Conservation (phyloP, 2,888 invertebrate genomes). For the Pherbina coryleti region DNA sequence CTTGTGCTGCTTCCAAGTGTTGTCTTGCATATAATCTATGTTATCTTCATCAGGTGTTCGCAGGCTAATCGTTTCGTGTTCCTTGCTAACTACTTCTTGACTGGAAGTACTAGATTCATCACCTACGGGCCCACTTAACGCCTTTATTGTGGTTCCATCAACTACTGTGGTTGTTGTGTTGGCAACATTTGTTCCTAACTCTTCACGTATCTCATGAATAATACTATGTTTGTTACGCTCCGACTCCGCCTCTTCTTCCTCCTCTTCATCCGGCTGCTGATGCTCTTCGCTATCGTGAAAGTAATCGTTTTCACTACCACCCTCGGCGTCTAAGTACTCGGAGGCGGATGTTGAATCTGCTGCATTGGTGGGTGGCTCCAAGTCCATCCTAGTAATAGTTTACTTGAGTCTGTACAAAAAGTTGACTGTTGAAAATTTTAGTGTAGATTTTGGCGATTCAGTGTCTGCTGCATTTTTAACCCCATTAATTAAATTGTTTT, state of each 20-base stretch:
- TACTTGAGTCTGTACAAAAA: background rate
- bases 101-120: conserved; percentile 50
- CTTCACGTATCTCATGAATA: conserved; percentile 62
- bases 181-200: conserved; percentile 38
- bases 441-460: too few relatives aligned
- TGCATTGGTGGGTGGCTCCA: conserved; percentile 53
- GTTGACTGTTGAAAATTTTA: too few relatives aligned
- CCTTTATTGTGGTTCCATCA: conserved; percentile 17
- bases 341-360: conserved; percentile 47
- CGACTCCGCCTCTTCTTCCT: conserved; percentile 50
- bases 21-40: conserved; percentile 75
- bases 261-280: conserved; percentile 49
- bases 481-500: background rate
- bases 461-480: background rate
- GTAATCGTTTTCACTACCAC: conserved; percentile 52
- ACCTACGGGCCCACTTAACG: background rate
- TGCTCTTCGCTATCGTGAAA: conserved; percentile 57
- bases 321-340: conserved; percentile 64
- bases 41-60: conserved; percentile 57
- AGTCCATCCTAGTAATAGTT: conserved; percentile 49
- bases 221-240: conserved; percentile 61
- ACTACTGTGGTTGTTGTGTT: background rate
- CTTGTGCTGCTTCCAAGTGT: conserved; percentile 82
- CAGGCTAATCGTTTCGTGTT: conserved; percentile 59
- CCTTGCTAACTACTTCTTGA: background rate